phyloP scores from a whole-genome alignment of 2,888 invertebrate genomes.

The Drosophila antonietae region DNA sequence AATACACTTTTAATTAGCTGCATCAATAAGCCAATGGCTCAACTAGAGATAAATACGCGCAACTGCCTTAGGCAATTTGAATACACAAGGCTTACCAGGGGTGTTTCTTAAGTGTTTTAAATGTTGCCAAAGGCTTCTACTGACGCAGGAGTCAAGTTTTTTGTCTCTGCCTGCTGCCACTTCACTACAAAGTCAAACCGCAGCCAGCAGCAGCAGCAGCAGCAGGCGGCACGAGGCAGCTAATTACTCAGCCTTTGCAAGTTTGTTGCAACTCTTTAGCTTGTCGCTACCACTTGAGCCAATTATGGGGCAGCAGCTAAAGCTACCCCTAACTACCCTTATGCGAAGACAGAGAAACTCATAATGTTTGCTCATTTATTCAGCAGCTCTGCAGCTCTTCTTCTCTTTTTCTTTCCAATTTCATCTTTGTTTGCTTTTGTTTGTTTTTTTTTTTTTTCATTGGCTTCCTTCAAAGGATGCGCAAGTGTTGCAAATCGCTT shows the following conservation, averaged over 20 bases:
- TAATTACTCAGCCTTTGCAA: conserved; percentile 69
- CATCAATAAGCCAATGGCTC: conserved; percentile 10
- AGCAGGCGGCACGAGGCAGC: conserved; percentile 52
- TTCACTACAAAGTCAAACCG: conserved; percentile 75
- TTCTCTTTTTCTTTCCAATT: conserved; percentile 14
- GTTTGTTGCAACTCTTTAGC: conserved; percentile 61
- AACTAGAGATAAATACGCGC: conserved; percentile 29
- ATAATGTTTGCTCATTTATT: conserved; percentile 74
- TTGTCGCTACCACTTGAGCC: conserved; percentile 53
- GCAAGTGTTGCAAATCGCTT: conserved; percentile 80
- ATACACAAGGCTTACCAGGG: conserved; percentile 48
- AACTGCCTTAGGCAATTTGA: background rate
- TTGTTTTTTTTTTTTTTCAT: background rate
- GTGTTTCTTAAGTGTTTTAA: conserved; percentile 68
- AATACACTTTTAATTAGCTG: conserved; percentile 79
- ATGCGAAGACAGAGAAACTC: conserved; percentile 23
- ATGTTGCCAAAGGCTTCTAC: conserved; percentile 61
- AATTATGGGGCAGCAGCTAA: conserved; percentile 56
- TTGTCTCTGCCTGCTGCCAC: conserved; percentile 39
- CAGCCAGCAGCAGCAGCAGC: conserved; percentile 29
- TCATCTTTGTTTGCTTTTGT: too few relatives aligned
- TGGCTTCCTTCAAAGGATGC: conserved; percentile 63
- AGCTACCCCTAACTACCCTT: conserved; percentile 47
- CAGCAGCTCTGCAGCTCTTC: conserved; percentile 16
- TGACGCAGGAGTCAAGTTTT: background rate